Percentiles rank a stretch among this genome's conserved stretches.
Evolutionary conservation across 2,797 vertebrate genomes (phyloP).

Genomic region (Malurus leucopterus): DNA sequence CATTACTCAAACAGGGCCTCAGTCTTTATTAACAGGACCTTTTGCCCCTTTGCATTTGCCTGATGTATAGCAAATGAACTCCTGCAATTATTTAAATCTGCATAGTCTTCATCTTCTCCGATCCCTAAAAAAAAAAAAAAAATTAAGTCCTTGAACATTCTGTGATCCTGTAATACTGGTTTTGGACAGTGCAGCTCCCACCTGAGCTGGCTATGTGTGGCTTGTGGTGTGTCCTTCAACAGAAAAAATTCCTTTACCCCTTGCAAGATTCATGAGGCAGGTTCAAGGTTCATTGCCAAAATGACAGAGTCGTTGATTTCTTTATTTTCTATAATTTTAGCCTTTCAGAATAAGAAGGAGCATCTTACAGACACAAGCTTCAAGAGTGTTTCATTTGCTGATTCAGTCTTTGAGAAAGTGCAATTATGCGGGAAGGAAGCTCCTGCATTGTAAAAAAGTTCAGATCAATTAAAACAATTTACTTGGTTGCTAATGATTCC

Average conservation of each 20-base stretch:
- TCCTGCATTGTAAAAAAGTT: conserved; percentile 48
- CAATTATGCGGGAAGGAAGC: conserved; percentile 1
- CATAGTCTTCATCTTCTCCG: background rate
- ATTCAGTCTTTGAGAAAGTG: conserved; percentile 42
- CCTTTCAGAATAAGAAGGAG: background rate
- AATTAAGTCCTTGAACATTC: background rate
- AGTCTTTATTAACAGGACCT: background rate
- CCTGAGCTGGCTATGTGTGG: accelerated
- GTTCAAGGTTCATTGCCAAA: background rate
- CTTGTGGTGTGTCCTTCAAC: background rate
- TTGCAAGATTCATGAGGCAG: background rate
- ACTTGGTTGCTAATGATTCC: conserved; percentile 71
- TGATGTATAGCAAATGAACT: background rate
- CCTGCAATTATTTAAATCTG: background rate
- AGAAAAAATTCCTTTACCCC: background rate
- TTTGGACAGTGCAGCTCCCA: background rate
- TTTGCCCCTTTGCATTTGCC: background rate
- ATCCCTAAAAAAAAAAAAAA: background rate
- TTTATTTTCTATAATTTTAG: background rate
- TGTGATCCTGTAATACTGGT: background rate
- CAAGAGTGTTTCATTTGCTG: conserved; percentile 43
- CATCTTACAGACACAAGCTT: background rate
- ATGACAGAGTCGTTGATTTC: background rate
- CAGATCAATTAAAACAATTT: conserved; percentile 78
- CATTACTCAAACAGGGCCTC: background rate